Evolutionary conservation across 1,140 invertebrate species (phyloP), one percentile per base, ranked within the genome.

Genomic region (Neodiprion pinetum): DNA sequence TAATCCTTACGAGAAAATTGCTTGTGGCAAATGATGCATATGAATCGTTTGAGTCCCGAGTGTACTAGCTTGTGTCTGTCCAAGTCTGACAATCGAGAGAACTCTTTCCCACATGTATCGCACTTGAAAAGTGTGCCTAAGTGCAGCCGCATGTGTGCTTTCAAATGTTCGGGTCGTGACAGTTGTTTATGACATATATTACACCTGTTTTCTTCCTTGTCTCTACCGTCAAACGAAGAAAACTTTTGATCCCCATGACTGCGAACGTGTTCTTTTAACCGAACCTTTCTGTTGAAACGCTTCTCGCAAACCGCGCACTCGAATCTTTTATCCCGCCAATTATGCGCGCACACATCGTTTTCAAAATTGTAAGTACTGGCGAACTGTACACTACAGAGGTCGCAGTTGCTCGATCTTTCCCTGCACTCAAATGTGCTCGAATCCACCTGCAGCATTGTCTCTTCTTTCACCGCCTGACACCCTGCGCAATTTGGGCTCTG

Each of bases 1-100:
- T 93, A 93, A 78, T 93, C 92, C 77, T 93, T 93, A 8, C 92
- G 88, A 0, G 91, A 91, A 77, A 94, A 94, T 40, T 89, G 88
- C 77, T 93, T 93, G 2, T 89, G 89, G 84, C 93, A 94, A 1
- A 93, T 85, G 50, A 93, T 91, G 79, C 93, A 94, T 48, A 88
- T 87, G 79, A 90, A 93, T 77, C 91, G 89, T 76, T 92, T 92
- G 72, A 91, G 85, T 0, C 92, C 93, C 0, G 92, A 92, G 81
- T 94, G 93, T n/a, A 90, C 91, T 4, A 91, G 88, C 85, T 91
- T 90, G 78, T 61, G 53, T 61, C 53, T 61, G 53, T 61, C 53
- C 11, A 61, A 17, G n/a, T 61, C 53, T 14, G 53, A 61, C 53
- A 61, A 17, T 61, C 53, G 11, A 0, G 53, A 61, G n/a, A 61